Evolutionary conservation across 2,797 vertebrate species (phyloP).

Genomic region (Echiichthys vipera): DNA sequence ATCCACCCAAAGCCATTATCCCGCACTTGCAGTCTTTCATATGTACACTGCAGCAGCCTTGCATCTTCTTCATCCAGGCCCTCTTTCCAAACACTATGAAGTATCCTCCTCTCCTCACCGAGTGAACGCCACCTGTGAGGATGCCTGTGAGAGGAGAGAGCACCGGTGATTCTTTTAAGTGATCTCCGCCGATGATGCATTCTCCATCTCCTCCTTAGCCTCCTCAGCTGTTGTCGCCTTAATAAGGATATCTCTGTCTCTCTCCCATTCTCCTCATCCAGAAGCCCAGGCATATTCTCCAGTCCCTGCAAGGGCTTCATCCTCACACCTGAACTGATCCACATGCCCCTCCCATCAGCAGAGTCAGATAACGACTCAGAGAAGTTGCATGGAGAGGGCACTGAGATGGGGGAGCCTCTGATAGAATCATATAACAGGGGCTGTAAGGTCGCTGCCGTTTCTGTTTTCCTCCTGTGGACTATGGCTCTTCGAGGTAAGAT

Average conservation of each 20-base stretch:
- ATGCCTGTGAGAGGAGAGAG: conserved; percentile 69
- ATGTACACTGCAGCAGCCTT: conserved; percentile 87
- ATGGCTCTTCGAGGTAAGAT: conserved; percentile 49
- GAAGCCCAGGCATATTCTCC: conserved; percentile 77
- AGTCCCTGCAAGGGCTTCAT: conserved; percentile 87
- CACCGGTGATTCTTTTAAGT: conserved; percentile 69
- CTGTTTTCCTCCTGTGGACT: conserved; percentile 59
- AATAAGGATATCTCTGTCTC: conserved; percentile 28
- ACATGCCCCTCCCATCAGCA: conserved; percentile 77
- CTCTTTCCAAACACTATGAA: conserved; percentile 92
- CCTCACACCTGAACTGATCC: conserved; percentile 68
- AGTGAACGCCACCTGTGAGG: conserved; percentile 83
- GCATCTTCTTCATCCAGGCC: conserved; percentile 95
- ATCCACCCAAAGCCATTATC: conserved; percentile 91
- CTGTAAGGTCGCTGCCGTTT: conserved; percentile 7
- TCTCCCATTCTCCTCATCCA: conserved; percentile 41
- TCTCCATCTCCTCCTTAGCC: conserved; percentile 76
- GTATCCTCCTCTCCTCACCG: conserved; percentile 90
- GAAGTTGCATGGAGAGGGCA: conserved; percentile 73
- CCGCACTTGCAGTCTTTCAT: conserved; percentile 88
- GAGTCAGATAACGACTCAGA: conserved; percentile 84
- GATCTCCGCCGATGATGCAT: conserved; percentile 78
- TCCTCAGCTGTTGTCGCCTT: conserved; percentile 62
- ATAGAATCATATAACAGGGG: conserved; percentile 64
- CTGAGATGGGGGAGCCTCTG: conserved; percentile 68